Evolutionary conservation across 1,140 invertebrate species (phyloP), one percentile per base, ranked within the genome.

Genomic region (Steinernema khuongi): DNA sequence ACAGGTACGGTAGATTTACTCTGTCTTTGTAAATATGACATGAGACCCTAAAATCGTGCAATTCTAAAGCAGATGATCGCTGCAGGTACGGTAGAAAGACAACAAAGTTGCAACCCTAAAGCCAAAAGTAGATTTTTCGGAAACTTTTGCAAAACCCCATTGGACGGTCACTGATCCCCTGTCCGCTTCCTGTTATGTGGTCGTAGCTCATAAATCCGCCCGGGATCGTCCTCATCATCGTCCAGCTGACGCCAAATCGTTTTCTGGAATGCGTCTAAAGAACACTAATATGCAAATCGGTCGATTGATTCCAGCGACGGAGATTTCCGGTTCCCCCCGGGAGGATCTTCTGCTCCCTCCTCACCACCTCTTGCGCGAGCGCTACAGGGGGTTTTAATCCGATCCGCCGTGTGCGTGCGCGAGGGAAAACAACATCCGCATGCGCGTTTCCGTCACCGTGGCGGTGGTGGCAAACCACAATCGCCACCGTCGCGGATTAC

Each of bases 221-320:
- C n/a, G n/a, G n/a, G 36, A 41, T 41, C 36, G 36, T 41, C n/a
- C n/a, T n/a, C n/a, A 41, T 41, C 36, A 7, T 41, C 36, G 36
- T 41, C n/a, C n/a, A n/a, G n/a, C n/a, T n/a, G n/a, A n/a, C n/a
- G n/a, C n/a, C n/a, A n/a, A n/a, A n/a, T n/a, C 36, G 36, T 41
- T 41, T 41, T 41, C 36, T 41, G 36, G 36, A 41, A 41, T 41
- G 36, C 36, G 50, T 22, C 50, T 60, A 60, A 60, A 60, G 50
- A 60, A 60, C 50, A 14, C 50, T 60, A 60, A 60, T 60, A 60
- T 60, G 50, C 50, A 60, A 60, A 60, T 60, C 50, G 50, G 50
- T 60, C 50, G 50, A 60, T 60, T 60, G 50, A 60, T 60, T 60
- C 50, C 19, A 7, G 50, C 50, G 50, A 2, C 50, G 50, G 50